Base-by-base conservation (phyloP, 2,797 vertebrate genomes). In the Sphenopsis melanotis region DNA sequence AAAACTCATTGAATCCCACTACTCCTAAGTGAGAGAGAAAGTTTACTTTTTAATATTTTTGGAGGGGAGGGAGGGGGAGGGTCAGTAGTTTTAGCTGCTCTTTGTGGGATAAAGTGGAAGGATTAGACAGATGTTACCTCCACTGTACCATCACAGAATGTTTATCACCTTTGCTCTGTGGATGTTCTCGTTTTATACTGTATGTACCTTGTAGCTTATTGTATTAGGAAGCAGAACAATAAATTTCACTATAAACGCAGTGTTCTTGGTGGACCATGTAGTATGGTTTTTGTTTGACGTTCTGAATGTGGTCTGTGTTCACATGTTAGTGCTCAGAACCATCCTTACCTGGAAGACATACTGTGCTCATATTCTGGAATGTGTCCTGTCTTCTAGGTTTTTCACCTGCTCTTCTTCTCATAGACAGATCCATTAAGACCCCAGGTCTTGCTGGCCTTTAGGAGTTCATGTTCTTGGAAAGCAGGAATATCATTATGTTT, bases 121-220 rank as follows among this genome's bases (percentile, higher is more conserved):
- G 78, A 93, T 97, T 96, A 94, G 89, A 80, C 94, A 90, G 83
- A 72, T 12, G 47, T 97, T 95, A 96, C 95, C 95, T 97, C 95
- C 96, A 87, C 96, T 98, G 95, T 97, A 97, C 90, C 69, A 89
- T 98, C 95, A 97, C 97, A 97, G 95, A 97, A 97, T 97, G 96
- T 98, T 97, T 96, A 95, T 97, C 97, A 96, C 96, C 96, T 96
- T 97, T 97, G 97, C 98, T 98, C 98, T 97, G 98, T 98, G 97
- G 96, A 97, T 21, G 94, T 97, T 98, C 96, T 97, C 94, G 95
- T 98, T 98, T 98, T 98, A 98, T 98, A 98, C 97, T 98, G 97
- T 98, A 98, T 98, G 98, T 98, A 98, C 97, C 97, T 97, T 97
- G 97, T 98, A 98, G 98, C 95, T 98, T 96, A 97, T 95, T 98